phyloP scores from a whole-genome alignment of 2,797 vertebrate genomes.

The Rhincodon typus region DNA sequence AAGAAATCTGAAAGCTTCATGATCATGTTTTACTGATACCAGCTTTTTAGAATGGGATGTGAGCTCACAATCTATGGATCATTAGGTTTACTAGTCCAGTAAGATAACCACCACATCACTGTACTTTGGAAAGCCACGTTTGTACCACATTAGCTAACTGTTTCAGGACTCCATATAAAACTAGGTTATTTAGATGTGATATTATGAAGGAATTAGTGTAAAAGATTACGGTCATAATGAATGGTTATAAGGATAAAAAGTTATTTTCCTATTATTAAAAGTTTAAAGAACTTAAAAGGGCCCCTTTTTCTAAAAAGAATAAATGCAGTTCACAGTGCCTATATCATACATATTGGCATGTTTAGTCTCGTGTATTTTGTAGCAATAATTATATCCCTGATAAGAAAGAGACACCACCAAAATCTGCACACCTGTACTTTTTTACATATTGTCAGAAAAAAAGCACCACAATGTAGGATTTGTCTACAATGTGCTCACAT shows the following conservation, averaged over 20 bases:
- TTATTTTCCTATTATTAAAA: neutral
- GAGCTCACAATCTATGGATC: neutral
- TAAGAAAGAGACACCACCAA: neutral
- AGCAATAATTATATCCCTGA: neutral
- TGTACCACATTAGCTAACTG: neutral
- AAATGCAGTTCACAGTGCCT: neutral
- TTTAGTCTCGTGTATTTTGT: neutral
- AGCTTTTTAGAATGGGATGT: neutral
- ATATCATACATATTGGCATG: neutral
- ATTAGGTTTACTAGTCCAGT: neutral
- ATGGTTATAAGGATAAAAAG: too few relatives aligned
- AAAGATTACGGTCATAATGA: neutral
- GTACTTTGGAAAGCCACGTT: neutral
- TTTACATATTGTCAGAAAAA: neutral
- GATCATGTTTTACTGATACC: neutral
- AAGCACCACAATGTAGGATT: neutral
- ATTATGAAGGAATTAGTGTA: neutral
- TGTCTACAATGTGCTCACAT: neutral
- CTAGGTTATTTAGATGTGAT: neutral
- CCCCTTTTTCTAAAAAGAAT: neutral
- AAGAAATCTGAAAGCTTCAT: neutral
- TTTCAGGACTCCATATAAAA: neutral
- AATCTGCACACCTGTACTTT: neutral
- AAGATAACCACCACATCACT: neutral
- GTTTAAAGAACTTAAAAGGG: neutral